Percentiles rank a stretch among this genome's conserved stretches.
Conservation (phyloP, 2,888 invertebrate genomes). For the Drosophila helvetica region DNA sequence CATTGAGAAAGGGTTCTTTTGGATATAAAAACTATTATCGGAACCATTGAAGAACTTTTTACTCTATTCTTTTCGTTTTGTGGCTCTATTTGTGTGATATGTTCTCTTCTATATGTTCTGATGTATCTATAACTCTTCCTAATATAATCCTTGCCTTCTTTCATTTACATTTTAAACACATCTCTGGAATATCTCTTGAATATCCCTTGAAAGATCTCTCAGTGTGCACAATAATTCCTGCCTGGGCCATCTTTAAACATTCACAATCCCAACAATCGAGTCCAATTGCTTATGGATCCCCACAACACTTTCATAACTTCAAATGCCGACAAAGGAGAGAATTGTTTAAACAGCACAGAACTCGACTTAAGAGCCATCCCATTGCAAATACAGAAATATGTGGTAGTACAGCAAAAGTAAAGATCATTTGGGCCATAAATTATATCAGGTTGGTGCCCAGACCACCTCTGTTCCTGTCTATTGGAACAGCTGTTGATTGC, state of each 20-base stretch:
- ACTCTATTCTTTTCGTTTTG: background rate
- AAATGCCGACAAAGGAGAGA: constrained; percentile 32
- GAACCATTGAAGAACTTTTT: background rate
- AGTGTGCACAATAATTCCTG: constrained; percentile 17
- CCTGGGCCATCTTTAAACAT: constrained; percentile 7
- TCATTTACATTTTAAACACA: no score
- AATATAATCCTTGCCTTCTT: no score
- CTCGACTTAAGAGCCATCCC: background rate
- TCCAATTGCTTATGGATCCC: constrained; percentile 19
- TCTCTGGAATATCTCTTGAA: no score
- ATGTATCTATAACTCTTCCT: no score
- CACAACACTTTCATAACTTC: constrained; percentile 17
- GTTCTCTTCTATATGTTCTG: no score
- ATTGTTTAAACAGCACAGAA: constrained; percentile 22
- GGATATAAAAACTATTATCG: no score
- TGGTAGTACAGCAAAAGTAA: constrained; percentile 25
- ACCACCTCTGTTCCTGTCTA: constrained; percentile 4
- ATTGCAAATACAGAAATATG: constrained; percentile 20
- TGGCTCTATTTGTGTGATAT: background rate
- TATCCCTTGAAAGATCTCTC: background rate
- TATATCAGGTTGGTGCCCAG: constrained; percentile 23
- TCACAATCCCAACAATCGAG: constrained; percentile 6
- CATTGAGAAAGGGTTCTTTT: no score
- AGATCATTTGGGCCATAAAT: constrained; percentile 41
- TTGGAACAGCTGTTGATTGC: constrained; percentile 64